phyloP scores from a whole-genome alignment of 2,797 vertebrate genomes.

The Rhyacichthys aspro region DNA sequence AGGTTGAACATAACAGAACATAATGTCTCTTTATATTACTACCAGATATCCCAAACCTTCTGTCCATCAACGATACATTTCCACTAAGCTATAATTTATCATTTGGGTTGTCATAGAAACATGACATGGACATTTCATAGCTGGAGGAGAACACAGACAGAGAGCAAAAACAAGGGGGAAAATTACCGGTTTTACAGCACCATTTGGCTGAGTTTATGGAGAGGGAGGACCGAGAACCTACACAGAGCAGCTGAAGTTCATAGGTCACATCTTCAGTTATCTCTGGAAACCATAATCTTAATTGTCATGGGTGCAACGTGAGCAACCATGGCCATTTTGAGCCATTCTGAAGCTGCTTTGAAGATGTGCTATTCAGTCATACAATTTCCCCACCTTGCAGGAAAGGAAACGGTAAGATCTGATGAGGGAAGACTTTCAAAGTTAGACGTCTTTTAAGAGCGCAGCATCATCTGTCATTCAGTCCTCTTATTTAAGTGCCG shows the following conservation, averaged over 20 bases:
- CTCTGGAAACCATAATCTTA: background rate
- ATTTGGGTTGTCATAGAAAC: constrained; percentile 32
- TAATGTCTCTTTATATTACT: constrained; percentile 35
- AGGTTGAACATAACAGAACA: constrained; percentile 23
- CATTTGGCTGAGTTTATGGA: constrained; percentile 23
- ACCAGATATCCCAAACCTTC: constrained; percentile 10
- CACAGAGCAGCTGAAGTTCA: constrained; percentile 21
- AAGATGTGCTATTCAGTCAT: background rate
- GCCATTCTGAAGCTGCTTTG: background rate
- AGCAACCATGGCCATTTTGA: background rate
- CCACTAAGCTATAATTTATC: constrained; percentile 27
- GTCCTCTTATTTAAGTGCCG: constrained; percentile 4
- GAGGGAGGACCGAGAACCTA: constrained; percentile 13
- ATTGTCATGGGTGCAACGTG: background rate
- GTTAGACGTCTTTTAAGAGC: constrained; percentile 5
- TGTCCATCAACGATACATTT: constrained; percentile 15
- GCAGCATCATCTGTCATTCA: background rate
- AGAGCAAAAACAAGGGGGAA: constrained; percentile 41
- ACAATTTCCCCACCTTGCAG: background rate
- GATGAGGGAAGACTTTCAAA: constrained; percentile 1
- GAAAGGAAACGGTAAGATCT: background rate
- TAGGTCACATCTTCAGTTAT: constrained; percentile 29
- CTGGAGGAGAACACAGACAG: constrained; percentile 16
- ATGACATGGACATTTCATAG: constrained; percentile 23
- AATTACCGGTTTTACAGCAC: constrained; percentile 28